Evolutionary conservation across 2,113 vertebrate species (phyloP).

Genomic region (Holacanthus passer): DNA sequence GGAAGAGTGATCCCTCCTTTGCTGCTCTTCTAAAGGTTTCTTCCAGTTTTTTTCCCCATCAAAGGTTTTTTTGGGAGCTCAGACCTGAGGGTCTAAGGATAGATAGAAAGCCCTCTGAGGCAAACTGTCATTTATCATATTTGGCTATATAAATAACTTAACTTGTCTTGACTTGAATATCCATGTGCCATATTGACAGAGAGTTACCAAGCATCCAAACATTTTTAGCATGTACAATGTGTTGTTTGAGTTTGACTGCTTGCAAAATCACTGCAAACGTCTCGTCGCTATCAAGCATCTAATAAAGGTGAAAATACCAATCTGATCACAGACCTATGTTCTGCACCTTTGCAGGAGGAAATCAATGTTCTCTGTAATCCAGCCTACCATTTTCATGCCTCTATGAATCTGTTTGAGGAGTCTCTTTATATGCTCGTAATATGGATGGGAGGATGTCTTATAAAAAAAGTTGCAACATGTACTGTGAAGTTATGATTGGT

Average conservation of each 20-base stretch:
- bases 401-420: conserved; percentile 1
- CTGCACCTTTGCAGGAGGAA: neutral
- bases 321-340: neutral
- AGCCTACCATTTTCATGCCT: neutral
- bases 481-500: neutral
- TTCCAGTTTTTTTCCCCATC: no score
- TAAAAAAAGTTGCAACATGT: neutral
- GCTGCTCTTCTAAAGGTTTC: no score
- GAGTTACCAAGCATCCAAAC: neutral
- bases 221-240: neutral
- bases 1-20: no score
- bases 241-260: no score
- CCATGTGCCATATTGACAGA: neutral
- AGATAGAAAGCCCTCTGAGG: no score
- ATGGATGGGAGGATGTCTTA: neutral
- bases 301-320: neutral
- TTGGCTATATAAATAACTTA: no score
- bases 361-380: neutral
- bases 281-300: neutral
- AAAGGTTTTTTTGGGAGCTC: no score
- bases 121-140: no score
- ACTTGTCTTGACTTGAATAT: no score
- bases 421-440: neutral
- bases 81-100: no score
- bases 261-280: neutral